Evolutionary conservation across 2,113 vertebrate species (phyloP).

Genomic region (Tupaia chinensis): DNA sequence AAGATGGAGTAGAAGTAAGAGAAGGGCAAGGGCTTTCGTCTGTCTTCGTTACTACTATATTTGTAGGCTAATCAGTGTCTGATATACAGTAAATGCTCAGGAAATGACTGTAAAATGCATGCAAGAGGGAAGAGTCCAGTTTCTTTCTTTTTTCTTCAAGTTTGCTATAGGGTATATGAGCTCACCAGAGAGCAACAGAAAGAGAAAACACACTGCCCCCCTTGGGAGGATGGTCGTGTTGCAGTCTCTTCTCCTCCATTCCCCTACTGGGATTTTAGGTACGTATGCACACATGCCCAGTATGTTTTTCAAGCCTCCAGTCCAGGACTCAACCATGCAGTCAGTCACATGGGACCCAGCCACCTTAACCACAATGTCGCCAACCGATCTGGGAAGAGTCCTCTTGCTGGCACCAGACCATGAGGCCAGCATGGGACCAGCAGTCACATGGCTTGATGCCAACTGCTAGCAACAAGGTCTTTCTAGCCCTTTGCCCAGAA

Average conservation of each 20-base stretch:
- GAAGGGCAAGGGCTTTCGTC: not conserved
- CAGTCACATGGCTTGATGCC: not conserved
- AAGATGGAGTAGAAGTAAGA: not conserved
- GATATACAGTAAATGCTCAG: not conserved
- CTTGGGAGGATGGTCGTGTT: no score
- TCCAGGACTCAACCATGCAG: no score
- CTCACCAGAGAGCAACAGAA: no score
- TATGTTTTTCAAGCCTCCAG: no score
- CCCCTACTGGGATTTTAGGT: no score
- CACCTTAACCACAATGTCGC: no score
- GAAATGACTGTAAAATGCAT: constrained; percentile 22
- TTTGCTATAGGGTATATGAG: no score
- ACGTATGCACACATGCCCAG: no score
- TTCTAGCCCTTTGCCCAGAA: not conserved
- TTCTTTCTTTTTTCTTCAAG: not conserved
- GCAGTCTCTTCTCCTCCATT: no score
- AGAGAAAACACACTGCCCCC: no score
- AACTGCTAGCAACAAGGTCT: not conserved
- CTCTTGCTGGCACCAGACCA: not conserved
- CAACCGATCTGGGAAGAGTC: no score
- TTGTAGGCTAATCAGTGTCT: not conserved
- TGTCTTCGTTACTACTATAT: not conserved
- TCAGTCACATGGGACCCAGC: no score
- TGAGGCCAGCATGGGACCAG: not conserved
- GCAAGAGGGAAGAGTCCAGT: not conserved